Base-by-base conservation (phyloP, 2,888 invertebrate species). In the Willowsia nigromaculata region DNA sequence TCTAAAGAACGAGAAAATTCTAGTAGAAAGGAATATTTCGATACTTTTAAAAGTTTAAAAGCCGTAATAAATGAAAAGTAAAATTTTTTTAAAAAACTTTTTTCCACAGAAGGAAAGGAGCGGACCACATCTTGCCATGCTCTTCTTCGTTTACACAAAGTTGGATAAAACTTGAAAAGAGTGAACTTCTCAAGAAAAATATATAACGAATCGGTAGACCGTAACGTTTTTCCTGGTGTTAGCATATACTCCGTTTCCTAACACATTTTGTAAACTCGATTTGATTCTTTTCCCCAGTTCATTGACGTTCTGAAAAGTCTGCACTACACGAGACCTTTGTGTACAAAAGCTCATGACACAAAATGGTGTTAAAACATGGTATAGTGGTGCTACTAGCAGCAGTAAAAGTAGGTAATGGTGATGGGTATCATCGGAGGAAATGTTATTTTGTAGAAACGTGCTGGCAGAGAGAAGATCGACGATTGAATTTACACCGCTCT, bases 191-290 rank as follows among this genome's bases (percentile, higher is more conserved):
- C 4, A 50, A 25, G 50, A 47, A 27, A 43, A 50, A 74, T 43
- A 50, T 27, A 74, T 27, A 74, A 9, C 3, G 74, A 47, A 27
- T 74, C 74, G 43, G 47, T 27, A 47, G 74, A 71, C 71, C 40
- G 25, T 43, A 33, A 30, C 43, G 18, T 71, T 68, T 50, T 74
- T 27, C 9, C 30, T 74, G 15, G 0, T 47, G 22, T 25, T 40
- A 30, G 18, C 22, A 18, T 50, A 27, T 50, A 50, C 47, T 27
- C 47, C 47, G 50, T 50, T 74, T 74, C 47, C 47, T 47, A 47
- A 50, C 25, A 74, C 47, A 74, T 74, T 74, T 74, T 74, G 74
- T 74, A 74, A 74, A 74, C 71, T 74, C 71, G 47, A 74, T 74
- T 74, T 74, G 71, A 74, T 74, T 74, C 40, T 47, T 74, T 43